Base-by-base conservation (phyloP, 92 coral and sea anemone species). In the Epizoanthus fatuus region DNA sequence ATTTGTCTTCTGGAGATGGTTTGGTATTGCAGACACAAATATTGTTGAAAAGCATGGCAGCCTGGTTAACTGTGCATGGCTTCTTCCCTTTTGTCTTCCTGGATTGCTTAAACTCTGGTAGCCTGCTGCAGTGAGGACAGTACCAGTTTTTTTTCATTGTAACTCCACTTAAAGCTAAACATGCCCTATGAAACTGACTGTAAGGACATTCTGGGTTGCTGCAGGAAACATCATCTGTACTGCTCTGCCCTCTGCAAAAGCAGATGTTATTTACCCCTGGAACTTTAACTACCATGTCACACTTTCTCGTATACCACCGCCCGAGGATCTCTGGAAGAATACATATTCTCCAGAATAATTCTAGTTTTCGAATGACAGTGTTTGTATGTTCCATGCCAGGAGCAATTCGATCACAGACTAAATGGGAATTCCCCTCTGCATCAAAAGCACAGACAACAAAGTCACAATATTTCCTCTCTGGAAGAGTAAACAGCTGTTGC, bases 281-380 rank as follows among this genome's bases (percentile, higher is more conserved):
- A 37, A 45, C 54, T 12, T 15, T 58, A 3, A 66, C 81, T 69
- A 88, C 91, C 4, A 59, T 38, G 35, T 58, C 51, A 81, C 83
- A 85, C 56, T 49, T 79, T 62, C 95, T 92, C 25, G 90, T 88
- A 69, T 88, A 91, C 90, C 95, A 88, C 35, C 92, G 54, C 53
- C 84, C 93, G 16, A 88, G 82, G 19, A 91, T 66, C 69, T 84
- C 95, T 59, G 95, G 94, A 11, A 91, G 91, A 45, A 91, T 69
- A 71, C 94, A 91, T 32, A 65, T 88, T 72, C 89, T 72, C 94
- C 86, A 91, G 80, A 91, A 88, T 40, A 52, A 3, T 69, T 88
- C 74, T 59, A 91, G 79, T 70, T 89, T 89, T 42, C 52, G 53
- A 45, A 84, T 68, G 52, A 84, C 92, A 76, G 72, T 79, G 57